These are phyloP conservation scores for Leuciscus waleckii DNA, from an alignment of 2,797 vertebrate species.

Conservation along the genomic window DNA sequence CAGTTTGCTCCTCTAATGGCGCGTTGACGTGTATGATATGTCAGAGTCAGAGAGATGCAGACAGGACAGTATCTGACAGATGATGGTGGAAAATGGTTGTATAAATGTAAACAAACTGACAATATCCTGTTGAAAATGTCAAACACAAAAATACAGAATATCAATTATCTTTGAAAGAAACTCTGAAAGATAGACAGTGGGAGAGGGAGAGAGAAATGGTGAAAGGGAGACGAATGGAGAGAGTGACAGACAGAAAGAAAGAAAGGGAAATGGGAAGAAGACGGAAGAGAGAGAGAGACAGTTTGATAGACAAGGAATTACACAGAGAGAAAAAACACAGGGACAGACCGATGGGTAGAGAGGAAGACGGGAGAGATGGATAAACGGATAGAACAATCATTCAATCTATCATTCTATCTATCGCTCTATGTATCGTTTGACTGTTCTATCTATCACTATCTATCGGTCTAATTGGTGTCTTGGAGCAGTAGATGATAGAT, in stretches of 20 bases:
- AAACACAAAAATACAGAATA: conserved; percentile 33
- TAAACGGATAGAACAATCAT: neutral
- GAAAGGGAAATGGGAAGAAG: neutral
- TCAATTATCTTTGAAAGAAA: conserved; percentile 19
- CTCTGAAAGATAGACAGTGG: neutral
- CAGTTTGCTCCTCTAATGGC: conserved; percentile 12
- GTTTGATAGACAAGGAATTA: neutral
- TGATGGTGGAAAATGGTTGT: conserved; percentile 1
- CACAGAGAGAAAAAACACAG: neutral
- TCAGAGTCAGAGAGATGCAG: conserved; percentile 1
- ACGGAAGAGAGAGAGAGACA: neutral
- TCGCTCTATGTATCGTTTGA: neutral
- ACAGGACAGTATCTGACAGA: conserved; percentile 19
- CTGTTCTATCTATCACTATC: neutral
- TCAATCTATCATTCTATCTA: neutral
- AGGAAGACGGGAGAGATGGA: neutral
- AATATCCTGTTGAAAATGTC: conserved; percentile 27
- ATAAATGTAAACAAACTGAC: conserved; percentile 41
- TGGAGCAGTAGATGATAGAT: neutral
- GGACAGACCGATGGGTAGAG: neutral
- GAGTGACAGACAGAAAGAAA: conserved; percentile 14
- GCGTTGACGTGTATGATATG: neutral
- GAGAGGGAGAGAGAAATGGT: neutral
- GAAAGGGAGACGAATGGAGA: neutral
- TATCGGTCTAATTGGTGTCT: neutral